Percentiles rank a stretch among this genome's conserved stretches.
These are phyloP conservation scores for Pseudococcus longispinus DNA, from an alignment of 2,888 invertebrate genomes.

Conservation along the genomic window DNA sequence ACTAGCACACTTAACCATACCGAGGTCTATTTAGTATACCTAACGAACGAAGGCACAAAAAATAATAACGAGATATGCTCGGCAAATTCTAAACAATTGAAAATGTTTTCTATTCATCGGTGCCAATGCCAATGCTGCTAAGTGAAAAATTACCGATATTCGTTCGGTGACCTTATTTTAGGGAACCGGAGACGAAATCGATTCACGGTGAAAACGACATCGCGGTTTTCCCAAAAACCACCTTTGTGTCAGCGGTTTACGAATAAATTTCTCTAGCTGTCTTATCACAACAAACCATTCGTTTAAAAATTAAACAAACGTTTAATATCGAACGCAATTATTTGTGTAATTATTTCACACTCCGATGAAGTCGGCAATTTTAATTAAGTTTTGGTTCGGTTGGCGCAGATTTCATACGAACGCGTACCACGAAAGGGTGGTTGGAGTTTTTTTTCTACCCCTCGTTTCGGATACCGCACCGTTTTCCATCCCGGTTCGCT, in stretches of 20 bases:
- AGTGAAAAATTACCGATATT: background rate
- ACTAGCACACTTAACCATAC: background rate
- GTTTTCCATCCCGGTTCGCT: background rate
- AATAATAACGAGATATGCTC: background rate
- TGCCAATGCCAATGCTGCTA: background rate
- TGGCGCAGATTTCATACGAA: background rate
- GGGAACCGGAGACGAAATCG: constrained; percentile 9
- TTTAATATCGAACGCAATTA: constrained; percentile 5
- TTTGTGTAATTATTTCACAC: constrained; percentile 11
- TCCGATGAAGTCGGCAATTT: background rate
- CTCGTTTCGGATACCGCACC: background rate
- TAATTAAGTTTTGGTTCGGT: constrained; percentile 11
- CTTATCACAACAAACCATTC: constrained; percentile 16
- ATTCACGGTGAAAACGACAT: constrained; percentile 11
- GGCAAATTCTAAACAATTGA: background rate
- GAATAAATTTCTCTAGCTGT: background rate
- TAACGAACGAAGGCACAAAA: background rate
- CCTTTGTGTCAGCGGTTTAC: constrained; percentile 19
- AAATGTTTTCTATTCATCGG: background rate
- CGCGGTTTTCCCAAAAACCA: background rate
- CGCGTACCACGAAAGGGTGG: background rate
- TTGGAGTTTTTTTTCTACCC: background rate
- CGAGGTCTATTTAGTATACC: background rate
- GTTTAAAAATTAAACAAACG: constrained; percentile 16
- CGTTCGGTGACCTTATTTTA: background rate